Evolutionary conservation across 2,797 vertebrate genomes (phyloP).

Genomic region (Melanotaenia parkinsoni): DNA sequence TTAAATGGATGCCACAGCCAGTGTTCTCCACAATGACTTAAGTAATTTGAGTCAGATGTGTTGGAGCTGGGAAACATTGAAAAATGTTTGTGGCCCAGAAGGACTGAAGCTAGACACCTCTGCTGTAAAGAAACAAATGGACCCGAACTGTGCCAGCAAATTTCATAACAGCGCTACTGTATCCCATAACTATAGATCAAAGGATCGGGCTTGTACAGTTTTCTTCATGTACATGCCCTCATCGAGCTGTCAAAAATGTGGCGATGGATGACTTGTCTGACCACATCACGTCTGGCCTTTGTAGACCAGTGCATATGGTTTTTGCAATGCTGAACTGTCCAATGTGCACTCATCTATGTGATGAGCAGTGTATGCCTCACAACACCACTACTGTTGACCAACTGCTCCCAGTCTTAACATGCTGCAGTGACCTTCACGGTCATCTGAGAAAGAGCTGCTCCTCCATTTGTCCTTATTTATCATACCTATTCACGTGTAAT

Average conservation of each 20-base stretch:
- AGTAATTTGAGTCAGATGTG: no score
- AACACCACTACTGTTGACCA: neutral
- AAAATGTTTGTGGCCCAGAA: no score
- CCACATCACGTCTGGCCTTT: neutral
- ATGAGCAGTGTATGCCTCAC: neutral
- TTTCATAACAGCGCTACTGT: neutral
- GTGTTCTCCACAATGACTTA: no score
- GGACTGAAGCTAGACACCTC: no score
- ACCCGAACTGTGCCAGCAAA: neutral
- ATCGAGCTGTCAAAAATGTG: conserved; percentile 2
- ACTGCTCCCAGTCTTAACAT: neutral
- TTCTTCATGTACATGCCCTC: conserved; percentile 4
- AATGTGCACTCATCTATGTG: conserved; percentile 8
- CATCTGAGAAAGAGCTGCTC: neutral
- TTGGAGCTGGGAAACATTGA: no score
- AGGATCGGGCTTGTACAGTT: neutral
- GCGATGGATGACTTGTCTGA: conserved; percentile 4
- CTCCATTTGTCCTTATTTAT: neutral
- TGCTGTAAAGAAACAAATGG: neutral
- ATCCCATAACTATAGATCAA: neutral
- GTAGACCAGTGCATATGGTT: neutral
- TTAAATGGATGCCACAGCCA: no score
- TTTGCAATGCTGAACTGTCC: conserved; percentile 8
- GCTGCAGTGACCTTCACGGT: neutral
- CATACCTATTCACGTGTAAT: neutral